Evolutionary conservation across 1,140 invertebrate species (phyloP).

Genomic region (Eueides isabella): DNA sequence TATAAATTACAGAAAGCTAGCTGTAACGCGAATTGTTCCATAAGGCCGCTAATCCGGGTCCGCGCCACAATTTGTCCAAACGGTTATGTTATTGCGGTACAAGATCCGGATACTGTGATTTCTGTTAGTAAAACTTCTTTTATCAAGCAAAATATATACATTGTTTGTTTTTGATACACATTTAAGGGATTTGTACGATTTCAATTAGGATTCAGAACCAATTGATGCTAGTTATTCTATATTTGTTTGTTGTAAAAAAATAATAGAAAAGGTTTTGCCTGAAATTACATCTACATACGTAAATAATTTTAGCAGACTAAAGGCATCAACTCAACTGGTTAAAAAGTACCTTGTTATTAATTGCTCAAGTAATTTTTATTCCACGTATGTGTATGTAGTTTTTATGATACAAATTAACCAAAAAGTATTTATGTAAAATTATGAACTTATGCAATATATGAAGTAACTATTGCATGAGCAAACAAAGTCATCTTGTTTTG

Average conservation of each 20-base stretch:
- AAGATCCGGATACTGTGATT: constrained; percentile 66
- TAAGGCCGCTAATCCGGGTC: constrained; percentile 76
- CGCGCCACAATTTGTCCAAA: constrained; percentile 78
- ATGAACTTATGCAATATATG: no score
- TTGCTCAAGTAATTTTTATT: background rate
- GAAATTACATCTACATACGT: no score
- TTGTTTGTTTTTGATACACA: constrained; percentile 3
- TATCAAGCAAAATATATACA: background rate
- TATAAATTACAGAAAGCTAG: constrained; percentile 74
- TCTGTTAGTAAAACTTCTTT: constrained; percentile 35
- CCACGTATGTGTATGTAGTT: background rate
- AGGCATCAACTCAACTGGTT: background rate
- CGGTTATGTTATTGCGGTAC: constrained; percentile 78
- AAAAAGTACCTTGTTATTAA: background rate
- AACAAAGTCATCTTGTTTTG: constrained; percentile 40
- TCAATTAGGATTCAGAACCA: background rate
- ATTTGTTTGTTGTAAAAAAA: background rate
- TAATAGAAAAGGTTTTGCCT: background rate
- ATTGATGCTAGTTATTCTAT: background rate
- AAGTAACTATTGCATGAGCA: background rate
- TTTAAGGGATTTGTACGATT: constrained; percentile 17
- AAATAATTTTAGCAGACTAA: no score
- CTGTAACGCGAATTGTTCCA: constrained; percentile 68
- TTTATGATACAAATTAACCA: background rate
- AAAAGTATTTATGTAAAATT: background rate